Conservation (phyloP, 2,113 vertebrate species). For the Brienomyrus longianalis region DNA sequence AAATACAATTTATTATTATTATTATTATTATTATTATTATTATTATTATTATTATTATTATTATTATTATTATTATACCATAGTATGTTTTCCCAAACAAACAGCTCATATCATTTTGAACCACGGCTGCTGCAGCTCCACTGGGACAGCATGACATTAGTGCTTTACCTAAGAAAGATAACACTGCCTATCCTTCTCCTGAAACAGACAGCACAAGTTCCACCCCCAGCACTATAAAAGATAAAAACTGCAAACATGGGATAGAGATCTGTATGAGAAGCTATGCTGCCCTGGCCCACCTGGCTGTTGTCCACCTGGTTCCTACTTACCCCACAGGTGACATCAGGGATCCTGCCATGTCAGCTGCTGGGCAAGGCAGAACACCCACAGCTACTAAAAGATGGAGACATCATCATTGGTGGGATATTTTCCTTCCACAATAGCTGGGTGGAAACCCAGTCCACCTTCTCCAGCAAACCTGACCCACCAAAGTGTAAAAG, state of each 20-base stretch:
- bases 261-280: not conserved
- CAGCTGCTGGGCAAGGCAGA: conserved; percentile 26
- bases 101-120: not conserved
- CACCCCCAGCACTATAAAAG: conserved; percentile 13
- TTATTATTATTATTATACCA: no score
- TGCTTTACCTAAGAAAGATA: not conserved
- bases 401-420: conserved; percentile 41
- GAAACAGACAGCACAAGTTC: not conserved
- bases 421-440: conserved; percentile 46
- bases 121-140: not conserved
- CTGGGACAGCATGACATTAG: not conserved
- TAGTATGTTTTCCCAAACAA: not conserved
- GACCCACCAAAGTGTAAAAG: conserved; percentile 34
- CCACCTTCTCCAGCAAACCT: conserved; percentile 33
- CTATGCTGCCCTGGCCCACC: not conserved
- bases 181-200: not conserved
- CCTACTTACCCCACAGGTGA: conserved; percentile 26
- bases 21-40: no score
- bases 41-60: no score
- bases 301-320: conserved; percentile 32
- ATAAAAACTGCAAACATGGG: not conserved
- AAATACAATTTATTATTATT: no score
- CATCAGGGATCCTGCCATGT: conserved; percentile 28
- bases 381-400: conserved; percentile 33
- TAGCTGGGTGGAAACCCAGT: conserved; percentile 33